Evolutionary conservation across 1,140 invertebrate genomes (phyloP), one percentile per base, ranked within the genome.

Genomic region (Anastrepha obliqua): DNA sequence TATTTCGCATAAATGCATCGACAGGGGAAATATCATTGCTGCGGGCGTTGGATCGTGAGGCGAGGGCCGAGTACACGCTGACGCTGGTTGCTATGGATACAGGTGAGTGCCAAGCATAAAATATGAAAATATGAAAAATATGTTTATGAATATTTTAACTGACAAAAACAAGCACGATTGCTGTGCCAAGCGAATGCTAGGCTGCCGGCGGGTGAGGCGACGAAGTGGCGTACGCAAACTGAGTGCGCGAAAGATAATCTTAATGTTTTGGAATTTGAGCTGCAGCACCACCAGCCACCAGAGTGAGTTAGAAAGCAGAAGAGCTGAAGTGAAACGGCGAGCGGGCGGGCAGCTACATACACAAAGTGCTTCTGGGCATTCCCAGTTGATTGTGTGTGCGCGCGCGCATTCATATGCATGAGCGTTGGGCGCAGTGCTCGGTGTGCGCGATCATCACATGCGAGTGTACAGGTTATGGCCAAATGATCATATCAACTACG

Each of bases 31-130:
- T 98, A 90, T 97, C 96, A 15, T 94, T 98, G 64, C 94, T 97
- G 65, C 94, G 96, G 88, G 95, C 97, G 0, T 94, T 98, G 87
- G 98, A 98, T 93, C 95, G 98, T 39, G 98, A 98, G 94, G 92
- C 95, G 70, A 96, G 97, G 91, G 94, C 96, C 58, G 96, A 97
- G 93, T 98, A 98, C 92, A 95, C 96, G 11, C 94, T 98, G 74
- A 97, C 97, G 1, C 94, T 98, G 55, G 96, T 98, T 62, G 98
- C 97, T 78, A 98, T 98, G 96, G 98, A 99, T 95, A 98, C 97
- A 89, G 98, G 97, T 98, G 94, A 96, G 95, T 94, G 89, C 60
- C 29, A 3, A 78, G 86, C 60, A 88, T 29, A 6, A 87, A 3
- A 20, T 11, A 51, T 65, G 47, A n/a, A 67, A 47, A 87, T 67